phyloP scores from a whole-genome alignment of 2,888 invertebrate genomes.

The Gryllus longicercus region DNA sequence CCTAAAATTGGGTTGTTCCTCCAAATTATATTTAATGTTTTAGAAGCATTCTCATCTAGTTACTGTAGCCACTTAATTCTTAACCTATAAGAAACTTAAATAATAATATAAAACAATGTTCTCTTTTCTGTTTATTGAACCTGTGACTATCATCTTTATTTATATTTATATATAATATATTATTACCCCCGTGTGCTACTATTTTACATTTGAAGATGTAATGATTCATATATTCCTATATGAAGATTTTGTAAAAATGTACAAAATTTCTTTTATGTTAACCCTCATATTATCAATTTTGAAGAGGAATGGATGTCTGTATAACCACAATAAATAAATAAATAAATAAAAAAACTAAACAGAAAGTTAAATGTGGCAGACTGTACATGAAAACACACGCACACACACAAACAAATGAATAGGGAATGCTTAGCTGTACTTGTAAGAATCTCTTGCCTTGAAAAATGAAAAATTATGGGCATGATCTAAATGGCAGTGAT shows the following conservation, averaged over 20 bases:
- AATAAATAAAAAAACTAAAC: conserved; percentile 25
- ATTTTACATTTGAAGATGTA: conserved; percentile 26
- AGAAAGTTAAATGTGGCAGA: conserved; percentile 29
- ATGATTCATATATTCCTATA: conserved; percentile 27
- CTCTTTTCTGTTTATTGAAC: conserved; percentile 22
- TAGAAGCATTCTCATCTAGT: conserved; percentile 25
- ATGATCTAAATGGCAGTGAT: conserved; percentile 33
- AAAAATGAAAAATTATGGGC: conserved; percentile 23
- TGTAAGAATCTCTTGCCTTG: background rate
- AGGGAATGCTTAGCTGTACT: background rate
- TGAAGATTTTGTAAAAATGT: conserved; percentile 36
- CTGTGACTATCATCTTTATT: conserved; percentile 23
- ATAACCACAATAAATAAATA: conserved; percentile 28
- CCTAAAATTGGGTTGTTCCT: conserved; percentile 20
- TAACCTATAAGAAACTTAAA: conserved; percentile 28
- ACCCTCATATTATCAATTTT: conserved; percentile 30
- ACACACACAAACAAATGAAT: background rate
- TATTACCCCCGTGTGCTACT: conserved; percentile 27
- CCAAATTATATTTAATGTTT: conserved; percentile 26
- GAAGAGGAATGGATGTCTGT: conserved; percentile 30
- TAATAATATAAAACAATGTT: conserved; percentile 25
- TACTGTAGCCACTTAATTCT: conserved; percentile 24
- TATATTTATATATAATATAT: conserved; percentile 2
- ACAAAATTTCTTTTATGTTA: conserved; percentile 34
- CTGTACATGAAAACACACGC: conserved; percentile 31